Evolutionary conservation across 2,797 vertebrate species (phyloP).

Genomic region (Sandelia bainsii): DNA sequence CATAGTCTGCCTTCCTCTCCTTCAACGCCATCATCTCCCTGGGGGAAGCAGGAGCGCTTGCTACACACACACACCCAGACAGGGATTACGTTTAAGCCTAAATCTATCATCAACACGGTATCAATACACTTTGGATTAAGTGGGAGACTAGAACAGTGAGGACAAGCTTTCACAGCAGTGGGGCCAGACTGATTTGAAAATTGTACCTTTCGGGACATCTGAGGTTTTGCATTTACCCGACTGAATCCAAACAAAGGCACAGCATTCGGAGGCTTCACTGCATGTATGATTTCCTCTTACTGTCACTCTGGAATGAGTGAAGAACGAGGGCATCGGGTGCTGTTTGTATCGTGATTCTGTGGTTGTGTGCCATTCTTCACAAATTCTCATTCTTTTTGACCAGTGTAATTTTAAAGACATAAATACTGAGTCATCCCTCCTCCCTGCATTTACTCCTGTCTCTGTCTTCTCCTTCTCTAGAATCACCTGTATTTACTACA

Average conservation of each 20-base stretch:
- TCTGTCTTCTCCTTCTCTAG: conserved; percentile 14
- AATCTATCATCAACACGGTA: conserved; percentile 31
- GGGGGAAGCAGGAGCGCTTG: conserved; percentile 97
- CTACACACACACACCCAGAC: conserved; percentile 71
- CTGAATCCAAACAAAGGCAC: conserved; percentile 18
- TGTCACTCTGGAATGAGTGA: conserved; percentile 10
- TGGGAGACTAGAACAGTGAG: neutral
- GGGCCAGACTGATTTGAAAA: conserved; percentile 23
- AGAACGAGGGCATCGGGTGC: neutral
- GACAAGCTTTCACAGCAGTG: conserved; percentile 23
- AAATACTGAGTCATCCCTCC: conserved; percentile 51
- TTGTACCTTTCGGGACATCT: conserved; percentile 8
- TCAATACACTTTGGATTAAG: conserved; percentile 11
- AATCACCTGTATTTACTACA: conserved; percentile 22
- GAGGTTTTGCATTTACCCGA: conserved; percentile 22
- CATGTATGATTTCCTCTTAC: conserved; percentile 14
- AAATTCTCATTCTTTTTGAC: conserved; percentile 35
- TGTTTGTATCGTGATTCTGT: conserved; percentile 19
- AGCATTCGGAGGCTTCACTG: conserved; percentile 1
- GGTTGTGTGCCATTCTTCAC: conserved; percentile 18
- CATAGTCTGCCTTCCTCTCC: conserved; percentile 97
- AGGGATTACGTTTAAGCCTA: conserved; percentile 36
- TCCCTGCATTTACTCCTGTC: conserved; percentile 7
- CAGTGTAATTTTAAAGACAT: conserved; percentile 44
- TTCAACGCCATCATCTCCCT: conserved; percentile 98